Evolutionary conservation across 2,888 invertebrate species (phyloP).

Genomic region (Drosophila mimica): DNA sequence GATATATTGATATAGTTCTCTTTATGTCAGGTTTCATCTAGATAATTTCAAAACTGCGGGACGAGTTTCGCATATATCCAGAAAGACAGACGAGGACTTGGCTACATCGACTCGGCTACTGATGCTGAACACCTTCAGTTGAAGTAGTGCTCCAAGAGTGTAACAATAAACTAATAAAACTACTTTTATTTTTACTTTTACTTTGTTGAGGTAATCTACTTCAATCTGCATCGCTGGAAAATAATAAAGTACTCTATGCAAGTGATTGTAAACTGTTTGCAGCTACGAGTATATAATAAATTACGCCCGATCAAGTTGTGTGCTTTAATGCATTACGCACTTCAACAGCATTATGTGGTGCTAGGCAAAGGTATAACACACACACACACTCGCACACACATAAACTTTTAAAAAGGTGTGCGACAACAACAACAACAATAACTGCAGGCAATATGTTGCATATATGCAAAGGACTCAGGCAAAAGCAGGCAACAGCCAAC

Average conservation of each 20-base stretch:
- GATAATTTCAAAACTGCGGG: no score
- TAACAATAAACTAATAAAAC: background rate
- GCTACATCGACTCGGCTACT: background rate
- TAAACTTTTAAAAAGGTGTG: background rate
- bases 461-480: constrained; percentile 39
- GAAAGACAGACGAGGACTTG: no score
- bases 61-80: no score
- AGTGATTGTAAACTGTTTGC: background rate
- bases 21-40: no score
- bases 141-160: no score
- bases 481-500: background rate
- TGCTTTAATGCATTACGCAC: background rate
- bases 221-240: background rate
- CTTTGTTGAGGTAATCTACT: background rate
- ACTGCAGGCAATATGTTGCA: constrained; percentile 37
- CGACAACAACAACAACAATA: constrained; percentile 31
- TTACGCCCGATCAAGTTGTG: background rate
- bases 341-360: background rate
- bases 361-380: background rate
- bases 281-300: background rate
- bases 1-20: background rate
- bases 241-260: background rate
- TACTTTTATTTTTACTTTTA: background rate
- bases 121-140: no score
- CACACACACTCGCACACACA: background rate